Base-by-base conservation (phyloP, 2,888 invertebrate species). In the Cerastis leucographa region DNA sequence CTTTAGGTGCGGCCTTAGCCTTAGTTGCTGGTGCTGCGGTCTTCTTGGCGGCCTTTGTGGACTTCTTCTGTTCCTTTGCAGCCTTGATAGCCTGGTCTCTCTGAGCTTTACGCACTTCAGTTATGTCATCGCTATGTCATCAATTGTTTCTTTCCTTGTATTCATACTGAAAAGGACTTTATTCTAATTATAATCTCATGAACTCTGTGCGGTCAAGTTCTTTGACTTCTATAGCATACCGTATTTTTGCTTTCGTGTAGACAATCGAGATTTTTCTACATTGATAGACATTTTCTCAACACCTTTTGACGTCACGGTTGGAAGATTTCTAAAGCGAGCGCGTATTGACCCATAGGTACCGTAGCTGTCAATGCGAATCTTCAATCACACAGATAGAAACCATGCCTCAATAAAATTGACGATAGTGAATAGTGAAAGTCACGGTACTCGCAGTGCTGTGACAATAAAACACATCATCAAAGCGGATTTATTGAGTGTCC, bases 91-190 rank as follows among this genome's bases (percentile, higher is more conserved):
- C 99, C 94, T 99, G 99, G 87, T 99, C 99, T 91, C 99, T 97
- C 96, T 99, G 99, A 22, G 99, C 99, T 95, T 99, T 99, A 90
- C 99, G 97, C 85, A 99, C 99, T 97, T 99, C 99, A 80, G 99
- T n/a, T n/a, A n/a, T n/a, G n/a, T n/a, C n/a, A n/a, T n/a, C n/a
- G n/a, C n/a, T 67, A 74, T 85, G 83, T 76, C 83, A 83, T 73
- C 83, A 72, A 85, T 83, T 85, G 83, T 85, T 68, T 74, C 72
- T 68, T 79, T 76, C 76, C 72, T 79, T 79, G 62, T 76, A 78
- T 67, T 84, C 74, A 76, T 65, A 59, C 59, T 64, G 76, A 78
- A 79, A 79, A 74, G 71, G 74, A 81, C 83, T 85, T 81, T 68
- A 76, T 85, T 76, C 71, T 61, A 29, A 76, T 64, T 71, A 61